A percentile compares a stretch with the other conserved stretches of the same genome.
Conservation (phyloP, 2,797 vertebrate species). For the Serranus cabrilla region DNA sequence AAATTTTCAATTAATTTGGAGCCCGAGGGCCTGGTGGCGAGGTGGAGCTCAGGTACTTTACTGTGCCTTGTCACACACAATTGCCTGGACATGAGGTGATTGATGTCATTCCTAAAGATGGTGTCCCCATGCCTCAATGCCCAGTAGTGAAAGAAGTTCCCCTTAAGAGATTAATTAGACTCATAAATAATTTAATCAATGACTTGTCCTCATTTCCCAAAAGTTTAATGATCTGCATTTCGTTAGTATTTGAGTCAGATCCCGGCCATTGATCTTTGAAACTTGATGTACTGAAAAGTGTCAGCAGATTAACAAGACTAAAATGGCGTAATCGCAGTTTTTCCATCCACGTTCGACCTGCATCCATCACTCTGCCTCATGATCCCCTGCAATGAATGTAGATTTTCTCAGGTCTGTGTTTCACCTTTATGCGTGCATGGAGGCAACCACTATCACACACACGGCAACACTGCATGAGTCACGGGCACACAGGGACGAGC, state of each 20-base stretch:
- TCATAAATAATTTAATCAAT: constrained; percentile 84
- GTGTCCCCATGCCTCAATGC: constrained; percentile 63
- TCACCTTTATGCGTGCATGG: constrained; percentile 46
- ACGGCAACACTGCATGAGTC: constrained; percentile 33
- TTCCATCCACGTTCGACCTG: constrained; percentile 39
- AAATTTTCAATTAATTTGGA: constrained; percentile 70
- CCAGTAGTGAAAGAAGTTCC: constrained; percentile 62
- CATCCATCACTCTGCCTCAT: constrained; percentile 54
- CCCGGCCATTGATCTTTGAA: constrained; percentile 78
- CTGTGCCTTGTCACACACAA: constrained; percentile 70
- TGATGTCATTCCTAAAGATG: constrained; percentile 71
- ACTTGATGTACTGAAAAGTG: constrained; percentile 72
- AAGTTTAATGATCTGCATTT: constrained; percentile 82
- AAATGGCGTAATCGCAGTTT: constrained; percentile 66
- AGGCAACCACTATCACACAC: constrained; percentile 20
- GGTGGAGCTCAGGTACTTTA: constrained; percentile 76
- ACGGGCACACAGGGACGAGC: constrained; percentile 12
- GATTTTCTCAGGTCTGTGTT: constrained; percentile 47
- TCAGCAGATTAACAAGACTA: constrained; percentile 70
- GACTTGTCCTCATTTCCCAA: constrained; percentile 76
- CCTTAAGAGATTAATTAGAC: constrained; percentile 80
- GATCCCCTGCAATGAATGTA: constrained; percentile 21
- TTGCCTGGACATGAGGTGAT: constrained; percentile 69
- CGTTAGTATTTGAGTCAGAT: constrained; percentile 83
- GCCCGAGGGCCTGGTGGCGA: constrained; percentile 54